Base-by-base conservation (phyloP, 2,888 invertebrate species). In the Melipona bicolor region DNA sequence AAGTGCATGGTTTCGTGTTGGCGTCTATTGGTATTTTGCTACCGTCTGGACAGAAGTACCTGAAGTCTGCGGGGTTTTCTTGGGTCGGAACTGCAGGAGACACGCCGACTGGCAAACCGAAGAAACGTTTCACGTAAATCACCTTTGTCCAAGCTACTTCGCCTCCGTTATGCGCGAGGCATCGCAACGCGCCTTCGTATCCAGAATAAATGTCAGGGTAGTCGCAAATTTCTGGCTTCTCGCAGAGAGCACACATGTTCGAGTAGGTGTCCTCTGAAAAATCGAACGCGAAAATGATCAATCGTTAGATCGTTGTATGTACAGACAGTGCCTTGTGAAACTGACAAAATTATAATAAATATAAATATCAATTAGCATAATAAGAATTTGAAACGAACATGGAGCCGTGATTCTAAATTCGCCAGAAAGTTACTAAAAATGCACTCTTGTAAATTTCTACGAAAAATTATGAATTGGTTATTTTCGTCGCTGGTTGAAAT, bases 61-160 rank as follows among this genome's bases (percentile, higher is more conserved):
- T 96, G 93, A 96, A 98, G 50, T 97, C 96, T 13, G 95, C 95
- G 0, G 97, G 96, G 85, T 96, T 96, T 93, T 96, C 96, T 65
- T 96, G 95, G 0, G 96, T 96, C n/a, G 95, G 93, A 61, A 94
- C 94, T 0, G 96, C 96, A 24, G 96, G 95, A 0, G 95, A 95
- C 0, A 95, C 95, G 21, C 96, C 96, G 76, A 96, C 96, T 52
- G 96, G 96, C 24, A 97, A 95, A 78, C 97, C 97, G 92, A 98
- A 97, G 95, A 97, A 97, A 93, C 97, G 96, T 91, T 96, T 96
- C 61, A 98, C 97, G 90, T 95, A 97, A 90, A 97, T 97, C 83
- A 97, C 97, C 94, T 98, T 98, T 21, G 97, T 97, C 95, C 97
- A 98, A 21, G 98, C 98, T 4, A 98, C 96, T 90, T 98, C 97